Conservation (phyloP, 2,888 invertebrate genomes). For the Hypomecis punctinalis region DNA sequence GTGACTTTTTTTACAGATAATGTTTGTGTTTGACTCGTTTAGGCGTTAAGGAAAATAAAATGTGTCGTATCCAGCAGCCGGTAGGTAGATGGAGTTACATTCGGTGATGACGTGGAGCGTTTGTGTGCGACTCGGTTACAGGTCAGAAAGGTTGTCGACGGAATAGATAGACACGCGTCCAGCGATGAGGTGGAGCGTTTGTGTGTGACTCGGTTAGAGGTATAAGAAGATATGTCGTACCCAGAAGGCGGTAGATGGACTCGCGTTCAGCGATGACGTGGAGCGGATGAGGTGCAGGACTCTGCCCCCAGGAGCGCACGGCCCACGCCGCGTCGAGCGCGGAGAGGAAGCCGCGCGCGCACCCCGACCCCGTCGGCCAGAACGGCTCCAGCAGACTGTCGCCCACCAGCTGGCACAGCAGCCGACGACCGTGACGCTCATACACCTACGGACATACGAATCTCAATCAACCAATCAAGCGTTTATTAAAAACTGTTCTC, state of each 20-base stretch:
- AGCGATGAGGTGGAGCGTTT: too few relatives aligned
- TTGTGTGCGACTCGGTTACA: too few relatives aligned
- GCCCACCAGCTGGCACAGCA: constrained; percentile 96
- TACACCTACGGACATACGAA: constrained; percentile 58
- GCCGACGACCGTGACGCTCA: constrained; percentile 88
- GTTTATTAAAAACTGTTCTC: too few relatives aligned
- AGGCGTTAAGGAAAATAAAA: too few relatives aligned
- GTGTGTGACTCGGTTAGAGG: too few relatives aligned
- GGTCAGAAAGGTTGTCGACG: too few relatives aligned
- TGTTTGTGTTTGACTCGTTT: too few relatives aligned
- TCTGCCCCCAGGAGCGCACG: constrained; percentile 91
- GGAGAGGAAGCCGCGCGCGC: constrained; percentile 98
- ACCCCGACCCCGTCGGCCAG: constrained; percentile 99
- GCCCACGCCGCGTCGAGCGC: constrained; percentile 99
- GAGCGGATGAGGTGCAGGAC: constrained; percentile 88
- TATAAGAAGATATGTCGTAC: constrained; percentile 46
- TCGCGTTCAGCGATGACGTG: constrained; percentile 97
- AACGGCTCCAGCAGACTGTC: constrained; percentile 98
- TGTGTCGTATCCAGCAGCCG: too few relatives aligned
- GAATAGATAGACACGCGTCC: too few relatives aligned
- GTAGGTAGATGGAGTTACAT: too few relatives aligned
- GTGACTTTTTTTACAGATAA: too few relatives aligned
- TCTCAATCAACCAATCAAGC: not conserved
- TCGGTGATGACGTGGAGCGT: too few relatives aligned
- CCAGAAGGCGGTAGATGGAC: constrained; percentile 93